A percentile compares a stretch with the other conserved stretches of the same genome.
Evolutionary conservation across 1,140 invertebrate species (phyloP).

Genomic region (Ceratina calcarata): DNA sequence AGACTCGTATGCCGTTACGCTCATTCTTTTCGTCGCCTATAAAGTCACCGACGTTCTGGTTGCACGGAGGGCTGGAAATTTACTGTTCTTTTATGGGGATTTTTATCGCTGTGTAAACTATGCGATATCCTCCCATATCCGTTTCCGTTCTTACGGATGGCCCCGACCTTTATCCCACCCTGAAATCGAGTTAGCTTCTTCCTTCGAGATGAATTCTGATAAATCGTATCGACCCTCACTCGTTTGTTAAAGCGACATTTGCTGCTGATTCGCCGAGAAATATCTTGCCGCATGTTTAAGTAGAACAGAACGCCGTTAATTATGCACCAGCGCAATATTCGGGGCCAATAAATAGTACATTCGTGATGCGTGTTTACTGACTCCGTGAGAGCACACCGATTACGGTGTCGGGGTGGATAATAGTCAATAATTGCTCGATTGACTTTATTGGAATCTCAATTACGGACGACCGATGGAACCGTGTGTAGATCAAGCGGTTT

Average conservation of each 20-base stretch:
- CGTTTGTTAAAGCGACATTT: constrained; percentile 58
- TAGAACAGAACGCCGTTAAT: not conserved
- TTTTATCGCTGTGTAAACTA: constrained; percentile 76
- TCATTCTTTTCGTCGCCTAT: constrained; percentile 62
- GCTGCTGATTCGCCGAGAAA: constrained; percentile 20
- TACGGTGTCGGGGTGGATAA: not conserved
- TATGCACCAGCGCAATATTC: not conserved
- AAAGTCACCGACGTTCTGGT: constrained; percentile 65
- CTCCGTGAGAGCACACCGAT: constrained; percentile 10
- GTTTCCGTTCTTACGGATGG: constrained; percentile 65
- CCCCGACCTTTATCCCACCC: constrained; percentile 57
- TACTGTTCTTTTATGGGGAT: constrained; percentile 73
- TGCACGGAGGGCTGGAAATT: constrained; percentile 59
- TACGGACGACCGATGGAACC: not conserved
- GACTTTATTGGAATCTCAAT: constrained; percentile 30
- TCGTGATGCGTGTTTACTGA: constrained; percentile 6
- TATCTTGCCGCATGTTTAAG: not conserved
- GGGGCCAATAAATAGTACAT: not conserved
- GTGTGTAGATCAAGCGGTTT: constrained; percentile 1
- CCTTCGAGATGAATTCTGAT: constrained; percentile 70
- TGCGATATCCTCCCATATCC: constrained; percentile 68
- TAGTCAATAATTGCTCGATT: constrained; percentile 40
- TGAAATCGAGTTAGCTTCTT: constrained; percentile 54
- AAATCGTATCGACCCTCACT: constrained; percentile 62
- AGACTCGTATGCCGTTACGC: not conserved